A percentile compares a stretch with the other conserved stretches of the same genome.
Conservation (phyloP, 2,888 invertebrate species). For the Elegia similella region DNA sequence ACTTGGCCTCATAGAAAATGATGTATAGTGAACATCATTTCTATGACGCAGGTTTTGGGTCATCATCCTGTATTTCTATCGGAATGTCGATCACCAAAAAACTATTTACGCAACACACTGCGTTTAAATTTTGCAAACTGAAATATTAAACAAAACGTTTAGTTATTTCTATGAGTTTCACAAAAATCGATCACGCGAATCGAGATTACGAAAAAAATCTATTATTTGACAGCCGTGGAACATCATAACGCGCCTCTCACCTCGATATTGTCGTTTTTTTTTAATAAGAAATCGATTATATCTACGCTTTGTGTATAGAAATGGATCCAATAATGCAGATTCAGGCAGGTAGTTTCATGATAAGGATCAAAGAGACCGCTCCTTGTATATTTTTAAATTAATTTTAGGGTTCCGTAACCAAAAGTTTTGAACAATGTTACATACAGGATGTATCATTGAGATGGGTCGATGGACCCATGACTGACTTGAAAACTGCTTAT, state of each 20-base stretch:
- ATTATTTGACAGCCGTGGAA: conserved; percentile 30
- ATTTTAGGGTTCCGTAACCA: background rate
- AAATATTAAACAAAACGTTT: conserved; percentile 17
- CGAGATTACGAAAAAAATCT: conserved; percentile 32
- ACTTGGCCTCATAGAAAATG: no score
- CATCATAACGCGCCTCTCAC: conserved; percentile 34
- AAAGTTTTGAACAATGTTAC: no score
- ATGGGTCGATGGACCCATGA: no score
- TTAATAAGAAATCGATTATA: conserved; percentile 33
- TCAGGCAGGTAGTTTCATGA: conserved; percentile 39
- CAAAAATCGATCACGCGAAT: conserved; percentile 19
- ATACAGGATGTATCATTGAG: no score
- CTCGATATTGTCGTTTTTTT: conserved; percentile 26
- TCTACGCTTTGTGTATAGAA: conserved; percentile 30
- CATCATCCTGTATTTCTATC: background rate
- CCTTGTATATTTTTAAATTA: background rate
- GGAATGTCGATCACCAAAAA: background rate
- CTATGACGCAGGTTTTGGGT: no score
- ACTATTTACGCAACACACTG: conserved; percentile 10
- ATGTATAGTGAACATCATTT: no score
- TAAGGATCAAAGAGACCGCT: conserved; percentile 5
- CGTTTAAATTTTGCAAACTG: conserved; percentile 11
- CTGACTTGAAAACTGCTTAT: no score
- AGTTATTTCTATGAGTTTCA: conserved; percentile 16
- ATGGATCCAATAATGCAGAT: conserved; percentile 33